Evolutionary conservation across 2,113 vertebrate species (phyloP), one percentile per base, ranked within the genome.

Genomic region (Epinephelus cyanopodus): DNA sequence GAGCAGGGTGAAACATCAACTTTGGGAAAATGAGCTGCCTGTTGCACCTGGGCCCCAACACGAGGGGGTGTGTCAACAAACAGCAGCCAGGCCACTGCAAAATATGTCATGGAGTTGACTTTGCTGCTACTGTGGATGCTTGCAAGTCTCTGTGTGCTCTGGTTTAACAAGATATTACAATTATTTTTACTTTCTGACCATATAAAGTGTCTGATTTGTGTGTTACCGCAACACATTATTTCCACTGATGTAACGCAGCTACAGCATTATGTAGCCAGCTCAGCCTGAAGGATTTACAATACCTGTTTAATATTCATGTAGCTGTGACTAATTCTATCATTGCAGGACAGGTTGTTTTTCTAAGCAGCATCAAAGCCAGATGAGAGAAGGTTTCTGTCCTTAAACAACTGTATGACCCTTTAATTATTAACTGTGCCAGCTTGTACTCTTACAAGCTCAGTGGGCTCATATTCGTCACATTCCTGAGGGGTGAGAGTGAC

Each of bases 21-120:
- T 81, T 33, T 89, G 88, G 79, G 91, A 93, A 91, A 63, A 45
- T 37, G 77, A 83, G 68, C 84, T 80, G 79, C 37, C 71, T 62
- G 66, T 27, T 83, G 62, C 91, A 91, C 71, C 90, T 91, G 91
- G 66, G 1, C 47, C 67, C 63, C 10, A 63, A 68, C n/a, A 77
- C 37, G 33, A 33, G 14, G 29, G 70, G 12, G 48, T 8, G 63
- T 33, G 66, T 47, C 25, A 33, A 29, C 60, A 92, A 66, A 70
- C 63, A 79, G 66, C 23, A 77, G 58, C 17, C 48, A 25, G 39
- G 8, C 4, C 48, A 4, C 45, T 60, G 74, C 13, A 37, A 42
- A 56, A 50, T 27, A 21, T 70, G 48, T 25, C 48, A 15, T 5
- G 19, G 61, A 47, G 37, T 42, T 52, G 11, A 52, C 47, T 47